phyloP scores from a whole-genome alignment of 2,797 vertebrate genomes.

The Anguilla anguilla region DNA sequence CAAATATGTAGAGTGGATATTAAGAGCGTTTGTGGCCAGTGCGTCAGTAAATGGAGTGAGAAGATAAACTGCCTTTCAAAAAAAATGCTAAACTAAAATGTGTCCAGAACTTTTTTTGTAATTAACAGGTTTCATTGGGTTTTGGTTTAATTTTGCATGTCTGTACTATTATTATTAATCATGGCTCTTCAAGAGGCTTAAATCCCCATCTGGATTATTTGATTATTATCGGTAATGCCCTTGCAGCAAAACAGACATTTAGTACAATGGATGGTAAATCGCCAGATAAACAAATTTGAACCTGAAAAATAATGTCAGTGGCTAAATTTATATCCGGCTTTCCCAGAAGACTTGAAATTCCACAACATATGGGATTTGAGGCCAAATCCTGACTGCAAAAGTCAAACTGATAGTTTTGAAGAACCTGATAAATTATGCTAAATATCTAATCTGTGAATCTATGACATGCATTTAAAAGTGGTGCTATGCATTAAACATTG shows the following conservation, averaged over 20 bases:
- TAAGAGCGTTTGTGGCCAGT: background rate
- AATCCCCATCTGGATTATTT: constrained; percentile 3
- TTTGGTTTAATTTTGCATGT: background rate
- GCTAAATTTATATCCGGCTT: background rate
- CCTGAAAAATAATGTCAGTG: background rate
- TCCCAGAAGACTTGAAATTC: background rate
- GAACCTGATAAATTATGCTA: background rate
- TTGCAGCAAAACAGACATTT: background rate
- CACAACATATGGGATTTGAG: background rate
- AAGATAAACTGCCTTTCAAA: background rate
- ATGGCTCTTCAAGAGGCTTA: background rate
- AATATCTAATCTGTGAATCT: background rate
- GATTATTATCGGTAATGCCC: background rate
- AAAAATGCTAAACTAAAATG: background rate
- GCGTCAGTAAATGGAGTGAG: background rate
- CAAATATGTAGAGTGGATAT: background rate
- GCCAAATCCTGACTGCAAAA: background rate
- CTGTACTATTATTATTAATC: background rate
- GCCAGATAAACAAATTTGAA: background rate
- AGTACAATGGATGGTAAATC: background rate
- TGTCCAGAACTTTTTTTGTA: background rate
- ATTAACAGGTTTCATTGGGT: background rate
- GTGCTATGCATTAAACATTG: background rate
- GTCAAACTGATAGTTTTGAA: background rate
- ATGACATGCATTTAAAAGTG: background rate